Percentiles rank a stretch among this genome's conserved stretches.
Evolutionary conservation across 2,113 vertebrate species (phyloP).

Genomic region (Illadopsis cleaveri): DNA sequence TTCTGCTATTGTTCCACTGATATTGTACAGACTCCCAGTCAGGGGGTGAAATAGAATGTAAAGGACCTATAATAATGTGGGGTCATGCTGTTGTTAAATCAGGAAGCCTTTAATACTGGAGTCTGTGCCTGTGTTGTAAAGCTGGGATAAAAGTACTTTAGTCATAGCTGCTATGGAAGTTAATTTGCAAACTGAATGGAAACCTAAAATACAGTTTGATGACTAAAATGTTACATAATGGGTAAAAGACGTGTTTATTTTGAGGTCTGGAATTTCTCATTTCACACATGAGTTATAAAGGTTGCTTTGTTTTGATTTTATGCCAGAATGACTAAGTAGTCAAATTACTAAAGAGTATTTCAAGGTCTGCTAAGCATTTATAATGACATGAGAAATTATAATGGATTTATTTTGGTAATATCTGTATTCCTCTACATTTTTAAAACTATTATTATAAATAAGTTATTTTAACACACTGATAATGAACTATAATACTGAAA

Average conservation of each 20-base stretch:
- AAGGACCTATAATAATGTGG: background rate
- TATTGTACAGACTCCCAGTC: background rate
- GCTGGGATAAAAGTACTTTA: background rate
- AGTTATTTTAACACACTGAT: background rate
- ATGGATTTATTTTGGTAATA: conserved; percentile 28
- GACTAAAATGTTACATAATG: conserved; percentile 7
- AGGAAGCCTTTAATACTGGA: background rate
- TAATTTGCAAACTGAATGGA: conserved; percentile 14
- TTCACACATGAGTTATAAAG: conserved; percentile 65
- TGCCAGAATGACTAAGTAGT: conserved; percentile 13
- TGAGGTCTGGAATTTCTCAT: conserved; percentile 40
- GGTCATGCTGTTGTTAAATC: background rate
- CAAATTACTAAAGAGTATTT: conserved; percentile 29
- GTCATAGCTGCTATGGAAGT: background rate
- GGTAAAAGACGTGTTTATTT: background rate
- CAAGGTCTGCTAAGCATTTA: conserved; percentile 45
- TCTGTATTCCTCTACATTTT: background rate
- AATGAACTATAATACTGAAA: background rate
- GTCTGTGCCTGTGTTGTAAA: background rate
- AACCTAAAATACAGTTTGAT: background rate
- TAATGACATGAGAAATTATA: conserved; percentile 1
- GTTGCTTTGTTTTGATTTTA: conserved; percentile 39
- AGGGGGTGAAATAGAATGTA: background rate
- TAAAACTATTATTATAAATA: background rate
- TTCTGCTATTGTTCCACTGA: background rate